A percentile compares a stretch with the other conserved stretches of the same genome.
Conservation (phyloP, 2,888 invertebrate species). For the Oscheius onirici region DNA sequence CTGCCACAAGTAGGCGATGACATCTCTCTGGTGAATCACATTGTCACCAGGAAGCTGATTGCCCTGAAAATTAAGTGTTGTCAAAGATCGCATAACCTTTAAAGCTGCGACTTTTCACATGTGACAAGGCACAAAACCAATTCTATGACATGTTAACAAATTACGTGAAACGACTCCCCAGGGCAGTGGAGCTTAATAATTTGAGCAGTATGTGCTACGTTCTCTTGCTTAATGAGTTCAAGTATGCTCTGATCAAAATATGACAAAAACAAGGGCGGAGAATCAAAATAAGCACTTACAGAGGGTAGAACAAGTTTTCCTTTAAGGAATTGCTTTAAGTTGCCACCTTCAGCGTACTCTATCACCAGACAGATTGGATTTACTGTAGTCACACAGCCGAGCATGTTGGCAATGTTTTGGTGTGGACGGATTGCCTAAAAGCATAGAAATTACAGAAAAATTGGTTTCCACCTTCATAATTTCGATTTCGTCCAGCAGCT, state of each 20-base stretch:
- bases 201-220: too few relatives aligned
- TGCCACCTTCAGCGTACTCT: constrained; percentile 26
- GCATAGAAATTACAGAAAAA: neutral
- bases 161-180: too few relatives aligned
- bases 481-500: constrained; percentile 27
- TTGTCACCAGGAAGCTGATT: constrained; percentile 5
- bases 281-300: too few relatives aligned
- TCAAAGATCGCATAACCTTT: too few relatives aligned
- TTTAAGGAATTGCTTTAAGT: constrained; percentile 18
- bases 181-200: too few relatives aligned
- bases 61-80: constrained; percentile 2
- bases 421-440: constrained; percentile 23
- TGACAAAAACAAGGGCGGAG: too few relatives aligned
- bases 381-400: constrained; percentile 17
- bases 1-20: constrained; percentile 29
- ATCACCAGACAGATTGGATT: constrained; percentile 25
- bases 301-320: constrained; percentile 11
- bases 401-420: constrained; percentile 30
- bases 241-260: too few relatives aligned
- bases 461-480: constrained; percentile 24
- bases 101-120: too few relatives aligned
- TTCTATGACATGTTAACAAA: too few relatives aligned
- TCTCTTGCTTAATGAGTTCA: too few relatives aligned
- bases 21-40: constrained; percentile 20
- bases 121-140: too few relatives aligned